Evolutionary conservation across 2,113 vertebrate species (phyloP).

Genomic region (Pandion haliaetus): DNA sequence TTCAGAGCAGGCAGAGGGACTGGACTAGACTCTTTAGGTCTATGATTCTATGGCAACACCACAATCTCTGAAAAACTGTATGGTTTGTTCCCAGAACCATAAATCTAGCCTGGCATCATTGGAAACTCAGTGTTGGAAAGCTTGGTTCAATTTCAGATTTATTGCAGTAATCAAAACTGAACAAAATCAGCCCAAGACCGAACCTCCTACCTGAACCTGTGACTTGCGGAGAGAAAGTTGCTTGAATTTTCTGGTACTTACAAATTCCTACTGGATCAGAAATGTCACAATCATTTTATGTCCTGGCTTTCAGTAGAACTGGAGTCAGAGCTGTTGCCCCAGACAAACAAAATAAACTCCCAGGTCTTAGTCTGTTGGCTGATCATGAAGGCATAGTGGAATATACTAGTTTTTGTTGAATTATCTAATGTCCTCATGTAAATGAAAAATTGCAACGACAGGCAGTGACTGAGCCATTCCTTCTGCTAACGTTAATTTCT

Average conservation of each 20-base stretch:
- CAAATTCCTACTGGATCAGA: constrained; percentile 53
- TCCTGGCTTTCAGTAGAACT: constrained; percentile 16
- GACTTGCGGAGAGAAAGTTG: constrained; percentile 11
- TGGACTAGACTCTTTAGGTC: background rate
- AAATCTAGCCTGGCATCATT: constrained; percentile 44
- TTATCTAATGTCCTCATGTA: background rate
- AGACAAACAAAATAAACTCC: constrained; percentile 40
- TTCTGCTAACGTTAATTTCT: background rate
- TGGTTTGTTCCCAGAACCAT: constrained; percentile 60
- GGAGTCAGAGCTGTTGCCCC: background rate
- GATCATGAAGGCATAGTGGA: background rate
- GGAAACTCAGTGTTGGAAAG: constrained; percentile 31
- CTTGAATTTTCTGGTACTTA: constrained; percentile 21
- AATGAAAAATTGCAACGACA: background rate
- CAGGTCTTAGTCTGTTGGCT: background rate
- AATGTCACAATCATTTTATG: constrained; percentile 35
- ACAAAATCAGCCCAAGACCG: background rate
- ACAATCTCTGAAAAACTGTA: constrained; percentile 52
- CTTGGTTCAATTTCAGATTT: constrained; percentile 47
- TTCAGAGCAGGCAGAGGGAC: background rate
- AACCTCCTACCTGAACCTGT: constrained; percentile 49
- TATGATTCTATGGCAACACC: constrained; percentile 48
- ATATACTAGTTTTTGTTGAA: background rate
- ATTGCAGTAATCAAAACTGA: constrained; percentile 46
- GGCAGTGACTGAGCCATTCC: background rate